Percentiles rank a stretch among this genome's conserved stretches.
These are phyloP conservation scores for Agriopis leucophaearia DNA, from an alignment of 2,888 invertebrate genomes.

Conservation along the genomic window DNA sequence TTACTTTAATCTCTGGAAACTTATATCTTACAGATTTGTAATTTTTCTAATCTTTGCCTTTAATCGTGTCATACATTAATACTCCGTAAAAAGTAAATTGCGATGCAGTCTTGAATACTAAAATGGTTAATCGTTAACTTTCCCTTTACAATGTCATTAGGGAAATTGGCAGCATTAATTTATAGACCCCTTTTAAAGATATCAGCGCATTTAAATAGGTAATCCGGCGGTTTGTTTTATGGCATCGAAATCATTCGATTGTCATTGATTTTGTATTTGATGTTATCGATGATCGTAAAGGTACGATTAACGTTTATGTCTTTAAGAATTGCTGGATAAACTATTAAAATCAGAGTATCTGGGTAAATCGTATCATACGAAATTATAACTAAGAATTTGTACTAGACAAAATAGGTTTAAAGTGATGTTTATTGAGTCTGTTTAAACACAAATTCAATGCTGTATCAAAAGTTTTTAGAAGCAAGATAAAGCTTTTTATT, in stretches of 20 bases:
- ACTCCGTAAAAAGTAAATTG: conserved; percentile 46
- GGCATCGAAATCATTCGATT: conserved; percentile 74
- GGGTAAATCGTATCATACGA: too few relatives aligned
- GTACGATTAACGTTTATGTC: conserved; percentile 34
- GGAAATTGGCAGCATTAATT: conserved; percentile 84
- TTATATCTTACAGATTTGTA: too few relatives aligned
- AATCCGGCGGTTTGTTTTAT: conserved; percentile 83
- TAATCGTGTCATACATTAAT: conserved; percentile 43
- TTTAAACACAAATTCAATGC: too few relatives aligned
- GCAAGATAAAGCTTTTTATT: too few relatives aligned
- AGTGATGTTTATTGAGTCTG: too few relatives aligned
- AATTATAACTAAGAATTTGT: too few relatives aligned
- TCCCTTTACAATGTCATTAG: conserved; percentile 84
- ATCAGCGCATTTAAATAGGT: conserved; percentile 82
- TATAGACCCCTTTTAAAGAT: conserved; percentile 69
- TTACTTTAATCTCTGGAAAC: too few relatives aligned
- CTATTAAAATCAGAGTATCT: neutral
- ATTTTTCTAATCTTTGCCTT: neutral
- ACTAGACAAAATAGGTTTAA: too few relatives aligned
- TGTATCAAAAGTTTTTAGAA: too few relatives aligned
- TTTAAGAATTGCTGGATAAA: conserved; percentile 18
- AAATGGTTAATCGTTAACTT: conserved; percentile 78
- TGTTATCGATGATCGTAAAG: conserved; percentile 44
- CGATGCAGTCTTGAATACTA: conserved; percentile 65
- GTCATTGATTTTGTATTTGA: conserved; percentile 60